These are phyloP conservation scores for Apis dorsata DNA, from an alignment of 1,140 invertebrate genomes.

Conservation along the genomic window DNA sequence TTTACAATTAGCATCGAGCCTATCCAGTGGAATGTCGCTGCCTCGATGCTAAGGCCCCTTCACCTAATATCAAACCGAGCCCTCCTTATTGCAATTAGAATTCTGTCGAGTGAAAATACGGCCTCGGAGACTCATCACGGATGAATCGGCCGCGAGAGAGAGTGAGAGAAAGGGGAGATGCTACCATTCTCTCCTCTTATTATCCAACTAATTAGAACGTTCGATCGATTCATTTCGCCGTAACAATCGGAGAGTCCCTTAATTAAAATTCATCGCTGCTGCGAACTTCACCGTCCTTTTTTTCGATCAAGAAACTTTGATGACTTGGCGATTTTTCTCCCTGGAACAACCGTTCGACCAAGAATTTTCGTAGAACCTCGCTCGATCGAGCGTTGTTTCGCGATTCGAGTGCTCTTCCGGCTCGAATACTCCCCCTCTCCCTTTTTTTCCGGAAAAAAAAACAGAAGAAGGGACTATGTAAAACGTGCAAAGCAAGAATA, in stretches of 20 bases:
- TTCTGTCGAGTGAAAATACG: slow-evolving; percentile 30
- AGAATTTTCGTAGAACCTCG: slow-evolving; percentile 29
- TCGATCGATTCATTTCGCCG: slow-evolving; percentile 63
- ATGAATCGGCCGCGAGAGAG: background rate
- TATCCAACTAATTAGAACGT: slow-evolving; percentile 66
- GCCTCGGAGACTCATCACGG: background rate
- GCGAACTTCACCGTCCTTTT: slow-evolving; percentile 6
- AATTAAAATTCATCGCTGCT: slow-evolving; percentile 66
- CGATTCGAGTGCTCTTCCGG: background rate
- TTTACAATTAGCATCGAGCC: slow-evolving; percentile 66
- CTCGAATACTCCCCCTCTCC: background rate
- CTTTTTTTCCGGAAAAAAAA: background rate
- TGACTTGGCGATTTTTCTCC: slow-evolving; percentile 39
- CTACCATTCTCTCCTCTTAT: slow-evolving; percentile 33
- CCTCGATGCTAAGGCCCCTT: slow-evolving; percentile 14
- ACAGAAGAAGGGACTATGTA: background rate
- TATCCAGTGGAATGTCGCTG: slow-evolving; percentile 42
- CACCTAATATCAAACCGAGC: slow-evolving; percentile 49
- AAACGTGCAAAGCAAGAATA: background rate
- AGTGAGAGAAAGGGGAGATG: background rate
- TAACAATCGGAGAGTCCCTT: slow-evolving; percentile 59
- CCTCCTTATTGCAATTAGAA: slow-evolving; percentile 61
- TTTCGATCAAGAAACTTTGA: slow-evolving; percentile 30
- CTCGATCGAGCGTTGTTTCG: slow-evolving; percentile 20
- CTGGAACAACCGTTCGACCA: slow-evolving; percentile 7